These are phyloP conservation scores for Volucella bombylans DNA, from an alignment of 2,888 invertebrate genomes.

Conservation along the genomic window DNA sequence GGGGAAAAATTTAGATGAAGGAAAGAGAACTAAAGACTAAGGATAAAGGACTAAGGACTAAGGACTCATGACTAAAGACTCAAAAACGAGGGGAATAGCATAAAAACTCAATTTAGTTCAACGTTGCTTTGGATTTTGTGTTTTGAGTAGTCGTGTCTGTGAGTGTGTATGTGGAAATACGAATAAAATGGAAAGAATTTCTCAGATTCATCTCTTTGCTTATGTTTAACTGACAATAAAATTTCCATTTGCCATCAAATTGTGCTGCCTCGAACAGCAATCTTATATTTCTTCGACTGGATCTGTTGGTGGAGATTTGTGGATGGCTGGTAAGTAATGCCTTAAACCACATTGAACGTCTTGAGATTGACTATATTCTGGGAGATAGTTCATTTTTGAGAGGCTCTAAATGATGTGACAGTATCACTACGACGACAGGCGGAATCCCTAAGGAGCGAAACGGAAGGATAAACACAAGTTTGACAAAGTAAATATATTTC, in stretches of 20 bases:
- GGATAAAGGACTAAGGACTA: too few species aligned
- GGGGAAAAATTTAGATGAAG: conserved; percentile 19
- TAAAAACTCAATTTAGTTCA: conserved; percentile 52
- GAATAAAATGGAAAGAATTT: conserved; percentile 11
- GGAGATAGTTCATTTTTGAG: conserved; percentile 22
- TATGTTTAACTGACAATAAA: conserved; percentile 58
- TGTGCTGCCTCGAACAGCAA: conserved; percentile 16
- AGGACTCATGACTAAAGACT: too few species aligned
- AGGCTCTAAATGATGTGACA: conserved; percentile 47
- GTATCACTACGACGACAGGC: conserved; percentile 27
- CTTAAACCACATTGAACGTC: conserved; percentile 25
- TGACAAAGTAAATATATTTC: conserved; percentile 15
- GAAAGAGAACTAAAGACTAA: not conserved
- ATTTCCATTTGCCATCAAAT: conserved; percentile 54
- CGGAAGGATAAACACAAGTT: conserved; percentile 32
- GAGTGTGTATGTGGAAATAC: not conserved
- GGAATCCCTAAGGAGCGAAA: not conserved
- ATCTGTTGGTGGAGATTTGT: conserved; percentile 26
- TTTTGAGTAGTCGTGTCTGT: not conserved
- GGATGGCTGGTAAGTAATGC: conserved; percentile 14
- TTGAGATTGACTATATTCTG: not conserved
- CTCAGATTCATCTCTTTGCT: conserved; percentile 47
- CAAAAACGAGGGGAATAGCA: conserved; percentile 2
- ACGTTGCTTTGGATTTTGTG: conserved; percentile 9
- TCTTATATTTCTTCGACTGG: conserved; percentile 12